Evolutionary conservation across 2,888 invertebrate species (phyloP), one percentile per base, ranked within the genome.

Genomic region (Eristalis arbustorum): DNA sequence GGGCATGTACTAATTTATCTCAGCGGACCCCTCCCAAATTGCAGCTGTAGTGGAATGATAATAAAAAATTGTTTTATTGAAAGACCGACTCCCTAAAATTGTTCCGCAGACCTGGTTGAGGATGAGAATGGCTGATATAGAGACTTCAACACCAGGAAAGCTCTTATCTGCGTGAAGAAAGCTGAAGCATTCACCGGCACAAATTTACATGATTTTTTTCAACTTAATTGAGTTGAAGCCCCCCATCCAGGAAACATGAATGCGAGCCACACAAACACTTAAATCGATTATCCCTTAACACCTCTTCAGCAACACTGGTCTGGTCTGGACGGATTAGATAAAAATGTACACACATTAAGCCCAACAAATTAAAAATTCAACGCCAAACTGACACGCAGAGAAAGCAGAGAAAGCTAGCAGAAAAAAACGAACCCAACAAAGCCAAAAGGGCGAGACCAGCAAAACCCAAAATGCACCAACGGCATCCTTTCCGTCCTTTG

Each of bases 381-480:
- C 49, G 1, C 5, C n/a, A 49, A 49, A 18, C 18, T 49, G 49
- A 49, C 49, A 49, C 49, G 6, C 14, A 40, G 18, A 18, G 3
- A 18, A 49, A 49, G 25, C 25, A 3, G 25, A 25, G 3, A 3
- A 25, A n/a, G n/a, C n/a, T n/a, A n/a, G n/a, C n/a, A n/a, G n/a
- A 18, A 49, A 18, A 6, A 18, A 49, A 4, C 2, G 14, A 6
- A 49, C 18, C 18, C 49, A 49, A 49, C 49, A 49, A 49, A n/a
- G 8, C 49, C 18, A 49, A 49, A 18, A 49, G 49, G 49, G 49
- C 49, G 49, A 49, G 18, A 49, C 49, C 49, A 49, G 18, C 42
- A 42, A 42, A 42, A 42, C 18, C 49, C 49, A 23, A 64, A 74
- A 64, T 64, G 73, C 73, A 72, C 42, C 18, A 62, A 62, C 31